phyloP scores from a whole-genome alignment of 2,113 vertebrate genomes.

The Typhlomys cinereus region DNA sequence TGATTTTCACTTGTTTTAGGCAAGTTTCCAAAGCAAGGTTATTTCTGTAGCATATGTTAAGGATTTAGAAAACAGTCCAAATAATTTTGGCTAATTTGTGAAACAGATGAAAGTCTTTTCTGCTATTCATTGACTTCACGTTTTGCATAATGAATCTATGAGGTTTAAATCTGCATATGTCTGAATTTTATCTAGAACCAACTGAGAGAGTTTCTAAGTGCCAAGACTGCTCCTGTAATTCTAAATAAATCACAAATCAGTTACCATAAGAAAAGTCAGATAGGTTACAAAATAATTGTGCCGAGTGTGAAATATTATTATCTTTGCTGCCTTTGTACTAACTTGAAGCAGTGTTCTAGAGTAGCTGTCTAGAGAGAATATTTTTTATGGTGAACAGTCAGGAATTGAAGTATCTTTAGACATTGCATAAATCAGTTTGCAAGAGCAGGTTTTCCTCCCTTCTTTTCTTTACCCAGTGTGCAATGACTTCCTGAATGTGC shows the following conservation, averaged over 20 bases:
- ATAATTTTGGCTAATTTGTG: conserved; percentile 63
- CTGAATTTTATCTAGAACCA: conserved; percentile 12
- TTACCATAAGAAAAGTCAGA: background rate
- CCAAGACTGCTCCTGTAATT: background rate
- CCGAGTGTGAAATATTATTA: background rate
- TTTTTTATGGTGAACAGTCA: conserved; percentile 31
- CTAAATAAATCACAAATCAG: background rate
- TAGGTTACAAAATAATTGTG: background rate
- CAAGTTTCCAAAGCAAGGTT: conserved; percentile 52
- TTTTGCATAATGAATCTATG: conserved; percentile 41
- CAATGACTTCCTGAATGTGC: conserved; percentile 43
- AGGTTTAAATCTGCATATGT: conserved; percentile 39
- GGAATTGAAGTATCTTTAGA: background rate
- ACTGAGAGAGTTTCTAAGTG: background rate
- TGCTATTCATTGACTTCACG: conserved; percentile 13
- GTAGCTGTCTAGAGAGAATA: background rate
- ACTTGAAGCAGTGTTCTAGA: background rate
- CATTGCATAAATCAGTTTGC: conserved; percentile 1
- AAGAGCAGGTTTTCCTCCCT: background rate
- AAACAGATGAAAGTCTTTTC: conserved; percentile 62
- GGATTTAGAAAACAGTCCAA: conserved; percentile 60
- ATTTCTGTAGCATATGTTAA: conserved; percentile 57
- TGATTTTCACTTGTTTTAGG: conserved; percentile 35
- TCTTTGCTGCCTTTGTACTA: background rate
- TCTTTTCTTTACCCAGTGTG: background rate